Conservation (phyloP, 2,797 vertebrate genomes). For the Halcyon leucocephala region DNA sequence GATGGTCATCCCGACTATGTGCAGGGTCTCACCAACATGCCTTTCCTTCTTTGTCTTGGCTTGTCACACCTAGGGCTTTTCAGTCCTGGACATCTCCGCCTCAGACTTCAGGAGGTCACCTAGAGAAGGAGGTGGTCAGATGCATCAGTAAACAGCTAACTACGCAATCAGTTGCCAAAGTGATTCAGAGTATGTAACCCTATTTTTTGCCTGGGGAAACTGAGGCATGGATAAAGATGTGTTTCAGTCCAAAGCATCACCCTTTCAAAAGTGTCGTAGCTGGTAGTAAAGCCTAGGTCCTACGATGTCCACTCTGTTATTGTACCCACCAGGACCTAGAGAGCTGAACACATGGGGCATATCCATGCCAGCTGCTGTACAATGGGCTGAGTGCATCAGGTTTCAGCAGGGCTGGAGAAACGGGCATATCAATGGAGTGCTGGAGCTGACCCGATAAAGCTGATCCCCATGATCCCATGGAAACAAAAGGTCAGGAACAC, state of each 20-base stretch:
- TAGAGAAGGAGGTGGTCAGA: neutral
- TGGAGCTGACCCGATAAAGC: neutral
- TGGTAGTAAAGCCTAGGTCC: neutral
- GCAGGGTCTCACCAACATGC: rapidly evolving
- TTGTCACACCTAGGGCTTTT: neutral
- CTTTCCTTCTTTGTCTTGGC: neutral
- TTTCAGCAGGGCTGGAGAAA: neutral
- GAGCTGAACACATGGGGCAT: neutral
- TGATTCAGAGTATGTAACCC: neutral
- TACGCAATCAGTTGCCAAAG: neutral
- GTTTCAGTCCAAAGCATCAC: neutral
- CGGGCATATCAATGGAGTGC: neutral
- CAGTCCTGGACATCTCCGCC: neutral
- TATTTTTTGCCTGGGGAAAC: neutral
- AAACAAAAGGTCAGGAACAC: neutral
- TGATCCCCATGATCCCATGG: neutral
- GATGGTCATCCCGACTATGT: rapidly evolving
- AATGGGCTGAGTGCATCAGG: neutral
- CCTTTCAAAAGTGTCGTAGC: neutral
- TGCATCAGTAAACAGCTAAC: neutral
- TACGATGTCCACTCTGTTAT: neutral
- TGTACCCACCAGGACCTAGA: neutral
- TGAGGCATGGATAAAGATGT: neutral
- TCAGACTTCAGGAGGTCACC: neutral
- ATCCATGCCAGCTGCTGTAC: neutral